Evolutionary conservation across 2,113 vertebrate genomes (phyloP), one percentile per base, ranked within the genome.

Genomic region (Asarcornis scutulata): DNA sequence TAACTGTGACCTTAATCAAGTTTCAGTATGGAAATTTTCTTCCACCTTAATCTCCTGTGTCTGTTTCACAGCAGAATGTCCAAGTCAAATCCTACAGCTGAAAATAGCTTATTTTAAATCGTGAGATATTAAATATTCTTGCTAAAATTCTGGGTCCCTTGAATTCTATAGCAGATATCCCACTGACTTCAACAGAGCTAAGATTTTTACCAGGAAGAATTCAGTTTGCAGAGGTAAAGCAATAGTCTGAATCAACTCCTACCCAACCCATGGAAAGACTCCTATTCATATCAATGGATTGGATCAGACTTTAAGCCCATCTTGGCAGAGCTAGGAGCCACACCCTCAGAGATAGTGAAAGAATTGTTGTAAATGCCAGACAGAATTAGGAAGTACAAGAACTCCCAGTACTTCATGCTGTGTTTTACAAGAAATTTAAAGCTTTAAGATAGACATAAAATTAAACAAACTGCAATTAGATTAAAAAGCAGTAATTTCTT

Each of bases 341-440:
- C 81, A 78, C 59, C 68, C 73, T 74, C 66, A 67, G 64, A 68
- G 73, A 87, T 83, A 93, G 82, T 89, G 81, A 74, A 94, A 94
- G 93, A 97, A 95, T 88, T 93, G 94, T 86, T 94, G 89, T 89
- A 95, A 95, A 96, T 93, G 94, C 94, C 94, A 96, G 95, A 89
- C 82, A 94, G 96, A 96, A 96, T 97, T 95, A 95, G 91, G 95
- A 96, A 94, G 91, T 94, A 95, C 82, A 89, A 95, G 95, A 95
- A 96, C 92, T 93, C 48, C 32, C 91, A 83, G 93, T 95, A 91
- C 95, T 96, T 97, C 89, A 93, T 79, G 60, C 6, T 0, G 59
- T 59, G 50, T 77, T 95, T 96, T 97, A 96, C 95, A 92, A 87
- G 66, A 94, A 91, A 71, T 93, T 96, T 86, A 96, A 97, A 96